Conservation (phyloP, 2,797 vertebrate genomes). For the Neopelma chrysocephalum region DNA sequence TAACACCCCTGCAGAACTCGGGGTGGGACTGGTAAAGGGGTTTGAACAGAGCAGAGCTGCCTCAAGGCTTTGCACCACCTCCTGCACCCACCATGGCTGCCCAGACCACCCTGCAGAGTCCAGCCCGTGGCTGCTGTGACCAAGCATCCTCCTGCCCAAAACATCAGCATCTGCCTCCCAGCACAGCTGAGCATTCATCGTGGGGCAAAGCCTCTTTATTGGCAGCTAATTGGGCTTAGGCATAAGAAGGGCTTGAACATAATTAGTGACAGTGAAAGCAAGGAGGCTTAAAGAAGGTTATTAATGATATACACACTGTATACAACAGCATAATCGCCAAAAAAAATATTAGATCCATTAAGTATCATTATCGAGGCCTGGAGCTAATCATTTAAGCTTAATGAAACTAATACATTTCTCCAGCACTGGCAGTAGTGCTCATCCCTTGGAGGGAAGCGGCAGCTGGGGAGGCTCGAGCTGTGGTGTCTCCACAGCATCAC, state of each 20-base stretch:
- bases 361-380: conserved; percentile 61
- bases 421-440: background rate
- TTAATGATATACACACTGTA: conserved; percentile 53
- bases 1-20: background rate
- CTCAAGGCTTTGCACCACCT: background rate
- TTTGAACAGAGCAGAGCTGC: background rate
- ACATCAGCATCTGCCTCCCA: background rate
- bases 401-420: conserved; percentile 61
- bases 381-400: conserved; percentile 66
- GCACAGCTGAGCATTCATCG: background rate
- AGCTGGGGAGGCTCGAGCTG: accelerated
- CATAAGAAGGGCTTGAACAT: background rate
- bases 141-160: background rate
- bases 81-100: background rate
- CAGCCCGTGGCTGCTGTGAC: accelerated
- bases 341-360: conserved; percentile 58
- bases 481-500: background rate
- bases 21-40: background rate
- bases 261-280: conserved; percentile 31
- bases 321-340: conserved; percentile 28
- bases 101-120: background rate
- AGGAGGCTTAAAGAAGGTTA: conserved; percentile 40
- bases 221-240: background rate
- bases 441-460: background rate
- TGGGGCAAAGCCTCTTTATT: background rate